These are phyloP conservation scores for Tachycineta bicolor DNA, from an alignment of 2,113 vertebrate species.

Conservation along the genomic window DNA sequence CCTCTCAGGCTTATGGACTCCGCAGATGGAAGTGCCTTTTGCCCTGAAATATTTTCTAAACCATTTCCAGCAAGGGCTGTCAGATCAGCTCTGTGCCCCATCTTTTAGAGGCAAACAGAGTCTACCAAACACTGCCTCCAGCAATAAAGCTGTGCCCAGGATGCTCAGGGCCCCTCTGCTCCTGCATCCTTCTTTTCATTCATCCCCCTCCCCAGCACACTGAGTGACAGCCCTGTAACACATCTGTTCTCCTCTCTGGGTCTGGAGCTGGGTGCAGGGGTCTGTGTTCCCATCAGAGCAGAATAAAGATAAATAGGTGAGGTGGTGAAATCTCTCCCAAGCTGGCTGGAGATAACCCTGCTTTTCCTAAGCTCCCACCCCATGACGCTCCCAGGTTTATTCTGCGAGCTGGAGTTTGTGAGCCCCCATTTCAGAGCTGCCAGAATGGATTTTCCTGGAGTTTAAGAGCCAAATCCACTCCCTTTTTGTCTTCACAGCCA, in stretches of 20 bases:
- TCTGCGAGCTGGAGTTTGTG: background rate
- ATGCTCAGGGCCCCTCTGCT: background rate
- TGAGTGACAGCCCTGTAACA: background rate
- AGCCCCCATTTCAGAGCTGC: no score
- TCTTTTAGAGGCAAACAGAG: conserved; percentile 4
- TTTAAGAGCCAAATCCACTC: background rate
- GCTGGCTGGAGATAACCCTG: background rate
- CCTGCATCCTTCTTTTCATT: background rate
- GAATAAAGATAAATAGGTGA: background rate
- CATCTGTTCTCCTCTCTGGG: background rate
- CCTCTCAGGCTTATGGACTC: conserved; percentile 6
- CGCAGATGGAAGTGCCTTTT: background rate
- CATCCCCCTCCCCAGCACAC: background rate
- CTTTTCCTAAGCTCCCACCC: background rate
- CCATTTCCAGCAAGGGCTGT: conserved; percentile 28
- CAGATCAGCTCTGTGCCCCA: background rate
- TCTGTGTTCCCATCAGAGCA: background rate
- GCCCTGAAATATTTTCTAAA: background rate
- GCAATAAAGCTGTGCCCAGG: background rate
- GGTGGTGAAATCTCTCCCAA: background rate
- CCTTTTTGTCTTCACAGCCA: background rate
- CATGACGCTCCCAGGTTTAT: background rate
- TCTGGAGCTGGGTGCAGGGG: background rate
- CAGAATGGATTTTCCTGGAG: background rate
- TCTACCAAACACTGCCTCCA: background rate